Evolutionary conservation across 2,113 vertebrate genomes (phyloP), one percentile per base, ranked within the genome.

Genomic region (Recurvirostra avosetta): DNA sequence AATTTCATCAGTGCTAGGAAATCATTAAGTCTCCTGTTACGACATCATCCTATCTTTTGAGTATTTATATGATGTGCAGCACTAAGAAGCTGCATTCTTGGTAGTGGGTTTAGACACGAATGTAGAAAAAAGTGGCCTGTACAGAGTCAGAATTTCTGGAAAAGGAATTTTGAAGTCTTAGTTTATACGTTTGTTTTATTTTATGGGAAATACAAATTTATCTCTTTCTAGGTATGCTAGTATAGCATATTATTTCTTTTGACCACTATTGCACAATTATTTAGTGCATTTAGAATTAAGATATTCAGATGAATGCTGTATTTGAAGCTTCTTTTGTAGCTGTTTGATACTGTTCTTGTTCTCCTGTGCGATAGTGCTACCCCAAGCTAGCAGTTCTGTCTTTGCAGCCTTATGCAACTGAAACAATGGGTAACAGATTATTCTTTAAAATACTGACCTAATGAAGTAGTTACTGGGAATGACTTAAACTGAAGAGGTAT

Each of bases 11-110:
- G 74, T 74, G 15, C 26, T 55, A 56, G 26, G n/a, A 76, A 83
- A 38, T 90, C 2, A 3, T 29, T 9, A 11, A 2, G 1, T 55
- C 18, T 90, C 29, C 21, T 68, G 36, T 63, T 73, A 12, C 5
- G 40, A 0, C 0, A 20, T 38, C 11, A 32, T 23, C 20, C n/a
- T 12, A 2, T 67, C 6, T 59, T 66, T 19, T 14, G 8, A 50
- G 12, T 88, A 12, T 50, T 58, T 52, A 27, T 19, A 27, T 15
- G 15, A 8, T 16, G 3, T 40, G 36, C 36, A 53, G 10, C 8
- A n/a, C n/a, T 40, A 49, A 68, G 32, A 85, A 90, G 4, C 47
- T 92, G 9, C 5, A 0, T 78, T 47, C 23, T 62, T 81, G 20
- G 11, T 71, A 41, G 13, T 29, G 47, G 8, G 3, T n/a, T 71